A percentile compares a stretch with the other conserved stretches of the same genome.
Conservation (phyloP, 2,113 vertebrate species). For the Eretmochelys imbricata region DNA sequence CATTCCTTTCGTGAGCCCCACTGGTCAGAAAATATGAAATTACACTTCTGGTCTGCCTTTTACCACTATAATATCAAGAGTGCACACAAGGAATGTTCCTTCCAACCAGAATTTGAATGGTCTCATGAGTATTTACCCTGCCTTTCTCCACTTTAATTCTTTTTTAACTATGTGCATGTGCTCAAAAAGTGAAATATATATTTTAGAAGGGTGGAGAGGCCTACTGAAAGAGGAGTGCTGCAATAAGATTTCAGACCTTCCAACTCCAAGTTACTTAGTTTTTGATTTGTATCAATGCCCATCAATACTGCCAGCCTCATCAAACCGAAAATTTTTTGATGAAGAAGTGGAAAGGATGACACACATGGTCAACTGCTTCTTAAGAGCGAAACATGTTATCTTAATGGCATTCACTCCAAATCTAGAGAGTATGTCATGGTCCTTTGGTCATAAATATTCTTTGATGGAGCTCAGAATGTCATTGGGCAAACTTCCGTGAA, state of each 20-base stretch:
- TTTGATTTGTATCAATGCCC: slow-evolving; percentile 53
- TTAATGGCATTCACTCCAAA: slow-evolving; percentile 30
- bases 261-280: slow-evolving; percentile 51
- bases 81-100: not conserved
- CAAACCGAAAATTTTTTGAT: not conserved
- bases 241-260: slow-evolving; percentile 24
- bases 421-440: slow-evolving; percentile 5
- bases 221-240: not conserved
- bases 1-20: not conserved
- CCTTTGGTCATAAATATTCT: slow-evolving; percentile 19
- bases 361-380: slow-evolving; percentile 1
- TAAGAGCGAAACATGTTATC: slow-evolving; percentile 9
- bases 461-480: not conserved
- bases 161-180: not conserved
- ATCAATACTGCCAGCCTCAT: not conserved
- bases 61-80: not conserved
- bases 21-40: not conserved
- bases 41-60: not conserved
- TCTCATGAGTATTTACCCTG: not conserved
- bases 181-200: slow-evolving; percentile 38
- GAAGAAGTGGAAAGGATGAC: not conserved
- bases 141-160: slow-evolving; percentile 22
- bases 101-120: not conserved
- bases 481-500: slow-evolving; percentile 38
- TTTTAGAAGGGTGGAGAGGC: not conserved